Evolutionary conservation across 2,113 vertebrate species (phyloP).

Genomic region (Circaetus gallicus): DNA sequence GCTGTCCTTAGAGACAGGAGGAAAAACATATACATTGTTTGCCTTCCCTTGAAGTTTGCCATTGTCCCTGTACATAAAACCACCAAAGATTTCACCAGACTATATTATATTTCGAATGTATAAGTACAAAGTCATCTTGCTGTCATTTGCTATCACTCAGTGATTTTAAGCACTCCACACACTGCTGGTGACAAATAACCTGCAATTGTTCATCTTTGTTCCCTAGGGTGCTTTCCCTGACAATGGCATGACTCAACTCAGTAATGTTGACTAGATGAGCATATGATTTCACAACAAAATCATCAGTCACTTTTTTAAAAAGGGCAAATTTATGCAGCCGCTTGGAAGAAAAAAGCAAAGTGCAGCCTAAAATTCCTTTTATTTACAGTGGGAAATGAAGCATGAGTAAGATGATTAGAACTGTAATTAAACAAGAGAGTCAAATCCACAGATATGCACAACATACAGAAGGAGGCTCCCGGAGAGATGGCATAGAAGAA

Average conservation of each 20-base stretch:
- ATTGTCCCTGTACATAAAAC: not conserved
- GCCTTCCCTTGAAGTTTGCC: not conserved
- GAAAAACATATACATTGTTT: not conserved
- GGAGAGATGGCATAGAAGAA: not conserved
- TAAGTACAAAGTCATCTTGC: not conserved
- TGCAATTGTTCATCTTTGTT: not conserved
- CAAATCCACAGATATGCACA: not conserved
- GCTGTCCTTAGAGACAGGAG: not conserved
- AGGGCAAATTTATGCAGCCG: not conserved
- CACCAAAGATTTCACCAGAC: not conserved
- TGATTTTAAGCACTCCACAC: not conserved
- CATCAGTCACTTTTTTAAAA: not conserved
- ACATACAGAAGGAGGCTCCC: not conserved
- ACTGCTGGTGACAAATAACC: not conserved
- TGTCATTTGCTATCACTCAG: not conserved
- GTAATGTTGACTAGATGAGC: not conserved
- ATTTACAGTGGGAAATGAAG: slow-evolving; percentile 26
- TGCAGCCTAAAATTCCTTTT: not conserved
- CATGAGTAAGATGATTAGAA: slow-evolving; percentile 23
- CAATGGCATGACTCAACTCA: slow-evolving; percentile 16
- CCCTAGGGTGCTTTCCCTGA: not conserved
- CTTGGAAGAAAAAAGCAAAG: slow-evolving; percentile 15
- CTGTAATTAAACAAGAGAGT: slow-evolving; percentile 16
- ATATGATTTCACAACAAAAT: slow-evolving; percentile 2
- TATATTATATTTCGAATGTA: not conserved